A percentile compares a stretch with the other conserved stretches of the same genome.
phyloP scores from a whole-genome alignment of 1,140 invertebrate species.

The Neuroterus valhalla region DNA sequence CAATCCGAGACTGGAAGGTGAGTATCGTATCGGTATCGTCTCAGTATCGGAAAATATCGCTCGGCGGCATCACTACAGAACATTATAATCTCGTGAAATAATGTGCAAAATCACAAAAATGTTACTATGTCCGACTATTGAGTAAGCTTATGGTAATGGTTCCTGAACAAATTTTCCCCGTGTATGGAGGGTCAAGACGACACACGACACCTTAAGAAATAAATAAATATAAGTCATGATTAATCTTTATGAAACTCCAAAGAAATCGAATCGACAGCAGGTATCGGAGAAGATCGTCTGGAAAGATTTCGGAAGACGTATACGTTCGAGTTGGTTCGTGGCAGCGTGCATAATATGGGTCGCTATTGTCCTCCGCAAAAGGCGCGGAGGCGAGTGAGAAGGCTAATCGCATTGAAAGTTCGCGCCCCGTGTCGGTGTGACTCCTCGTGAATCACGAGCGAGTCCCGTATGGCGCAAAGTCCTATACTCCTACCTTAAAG shows the following conservation, averaged over 20 bases:
- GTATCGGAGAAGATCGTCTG: conserved; percentile 7
- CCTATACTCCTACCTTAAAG: conserved; percentile 33
- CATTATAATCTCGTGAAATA: too few species aligned
- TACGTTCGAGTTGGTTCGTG: conserved; percentile 15
- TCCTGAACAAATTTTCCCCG: too few species aligned
- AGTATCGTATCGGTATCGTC: too few species aligned
- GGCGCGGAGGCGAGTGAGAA: conserved; percentile 29
- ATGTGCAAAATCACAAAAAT: too few species aligned
- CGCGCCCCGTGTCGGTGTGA: conserved; percentile 45
- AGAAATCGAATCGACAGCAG: conserved; percentile 11
- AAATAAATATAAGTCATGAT: background rate
- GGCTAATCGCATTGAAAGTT: conserved; percentile 52
- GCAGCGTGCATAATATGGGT: conserved; percentile 51
- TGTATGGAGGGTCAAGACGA: too few species aligned
- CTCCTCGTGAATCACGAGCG: conserved; percentile 30
- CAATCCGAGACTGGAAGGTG: too few species aligned
- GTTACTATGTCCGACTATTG: too few species aligned
- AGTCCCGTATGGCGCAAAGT: conserved; percentile 23
- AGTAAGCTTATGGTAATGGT: too few species aligned
- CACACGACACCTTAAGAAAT: too few species aligned
- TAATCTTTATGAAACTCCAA: conserved; percentile 13
- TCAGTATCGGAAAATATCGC: too few species aligned
- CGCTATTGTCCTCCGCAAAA: conserved; percentile 49
- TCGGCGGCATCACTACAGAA: too few species aligned
- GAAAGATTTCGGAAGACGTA: conserved; percentile 1